A percentile compares a stretch with the other conserved stretches of the same genome.
phyloP scores from a whole-genome alignment of 2,113 vertebrate species.

The Otocyon megalotis region DNA sequence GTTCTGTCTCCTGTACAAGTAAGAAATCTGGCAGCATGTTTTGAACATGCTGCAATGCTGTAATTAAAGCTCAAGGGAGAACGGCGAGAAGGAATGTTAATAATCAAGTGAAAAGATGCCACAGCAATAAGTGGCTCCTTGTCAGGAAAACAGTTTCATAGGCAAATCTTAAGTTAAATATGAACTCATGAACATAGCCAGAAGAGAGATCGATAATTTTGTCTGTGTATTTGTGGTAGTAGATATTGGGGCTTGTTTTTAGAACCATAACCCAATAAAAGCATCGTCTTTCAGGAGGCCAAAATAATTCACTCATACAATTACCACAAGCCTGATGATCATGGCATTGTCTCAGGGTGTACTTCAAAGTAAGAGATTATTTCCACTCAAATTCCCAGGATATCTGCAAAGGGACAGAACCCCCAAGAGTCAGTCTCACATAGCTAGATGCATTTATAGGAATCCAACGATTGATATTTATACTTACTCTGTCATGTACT shows the following conservation, averaged over 20 bases:
- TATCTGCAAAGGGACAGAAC: neutral
- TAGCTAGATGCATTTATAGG: neutral
- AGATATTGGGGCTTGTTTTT: neutral
- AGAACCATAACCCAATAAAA: neutral
- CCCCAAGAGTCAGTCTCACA: neutral
- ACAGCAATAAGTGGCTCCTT: constrained; percentile 77
- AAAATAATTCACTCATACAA: neutral
- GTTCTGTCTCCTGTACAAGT: constrained; percentile 78
- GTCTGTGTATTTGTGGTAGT: neutral
- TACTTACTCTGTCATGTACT: neutral
- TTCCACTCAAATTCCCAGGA: neutral
- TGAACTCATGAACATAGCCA: neutral
- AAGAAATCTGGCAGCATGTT: constrained; percentile 79
- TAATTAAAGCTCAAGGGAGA: constrained; percentile 90
- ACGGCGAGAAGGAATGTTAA: constrained; percentile 77
- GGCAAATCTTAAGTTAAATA: constrained; percentile 57
- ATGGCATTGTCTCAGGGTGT: neutral
- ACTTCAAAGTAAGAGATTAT: neutral
- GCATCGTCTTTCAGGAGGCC: neutral
- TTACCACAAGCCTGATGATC: neutral
- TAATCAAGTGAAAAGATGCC: constrained; percentile 83
- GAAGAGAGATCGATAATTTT: neutral
- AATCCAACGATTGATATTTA: neutral
- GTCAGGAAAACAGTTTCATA: constrained; percentile 80
- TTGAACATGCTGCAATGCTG: constrained; percentile 86